phyloP scores from a whole-genome alignment of 2,113 vertebrate species.

The Daboia siamensis region DNA sequence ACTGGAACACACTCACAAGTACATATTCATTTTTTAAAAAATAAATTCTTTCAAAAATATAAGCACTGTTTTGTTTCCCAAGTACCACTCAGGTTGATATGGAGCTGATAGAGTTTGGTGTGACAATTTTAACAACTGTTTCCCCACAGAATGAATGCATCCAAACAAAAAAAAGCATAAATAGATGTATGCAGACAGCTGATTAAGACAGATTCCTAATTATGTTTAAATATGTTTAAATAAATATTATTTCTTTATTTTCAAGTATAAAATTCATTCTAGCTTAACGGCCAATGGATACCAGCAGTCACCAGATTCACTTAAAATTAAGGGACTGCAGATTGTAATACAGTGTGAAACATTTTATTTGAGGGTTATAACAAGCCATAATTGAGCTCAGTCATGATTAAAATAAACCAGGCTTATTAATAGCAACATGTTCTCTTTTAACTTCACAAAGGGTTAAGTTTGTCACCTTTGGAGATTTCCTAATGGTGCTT shows the following conservation, averaged over 20 bases:
- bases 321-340: constrained; percentile 55
- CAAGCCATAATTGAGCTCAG: constrained; percentile 66
- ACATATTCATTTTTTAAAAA: neutral
- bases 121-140: constrained; percentile 35
- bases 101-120: neutral
- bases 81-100: neutral
- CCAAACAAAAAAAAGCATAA: neutral
- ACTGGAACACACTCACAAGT: neutral
- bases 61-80: neutral
- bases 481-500: constrained; percentile 68
- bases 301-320: constrained; percentile 29
- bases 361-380: constrained; percentile 57
- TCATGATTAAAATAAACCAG: constrained; percentile 60
- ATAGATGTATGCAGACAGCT: constrained; percentile 27
- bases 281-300: constrained; percentile 22
- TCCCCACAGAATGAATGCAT: constrained; percentile 17
- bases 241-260: neutral
- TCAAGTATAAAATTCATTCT: constrained; percentile 42
- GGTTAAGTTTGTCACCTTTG: constrained; percentile 70
- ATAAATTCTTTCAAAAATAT: neutral
- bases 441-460: constrained; percentile 60
- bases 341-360: constrained; percentile 2
- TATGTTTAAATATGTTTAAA: neutral
- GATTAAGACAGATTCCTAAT: constrained; percentile 40
- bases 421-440: constrained; percentile 36